Evolutionary conservation across 2,888 invertebrate genomes (phyloP).

Genomic region (Ornithoptera priamus): DNA sequence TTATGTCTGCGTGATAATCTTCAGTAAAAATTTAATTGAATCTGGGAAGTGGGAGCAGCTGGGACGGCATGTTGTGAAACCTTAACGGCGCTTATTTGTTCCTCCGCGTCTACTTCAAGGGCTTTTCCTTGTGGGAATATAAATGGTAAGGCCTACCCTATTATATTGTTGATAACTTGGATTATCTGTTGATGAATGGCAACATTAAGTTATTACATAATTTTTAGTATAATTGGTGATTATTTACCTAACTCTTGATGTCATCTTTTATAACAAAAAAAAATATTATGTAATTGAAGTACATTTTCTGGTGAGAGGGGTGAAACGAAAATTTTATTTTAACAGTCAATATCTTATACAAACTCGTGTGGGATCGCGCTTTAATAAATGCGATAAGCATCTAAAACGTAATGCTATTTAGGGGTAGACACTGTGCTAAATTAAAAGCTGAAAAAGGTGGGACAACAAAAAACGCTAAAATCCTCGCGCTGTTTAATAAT

Average conservation of each 20-base stretch:
- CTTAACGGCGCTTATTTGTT: slow-evolving; percentile 43
- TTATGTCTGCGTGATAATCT: slow-evolving; percentile 77
- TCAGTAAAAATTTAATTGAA: slow-evolving; percentile 80
- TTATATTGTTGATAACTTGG: slow-evolving; percentile 11
- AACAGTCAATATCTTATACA: slow-evolving; percentile 14
- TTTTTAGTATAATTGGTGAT: background rate
- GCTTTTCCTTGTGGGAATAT: slow-evolving; percentile 35
- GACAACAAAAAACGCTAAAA: slow-evolving; percentile 62
- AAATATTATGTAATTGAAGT: background rate
- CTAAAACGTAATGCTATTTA: slow-evolving; percentile 51
- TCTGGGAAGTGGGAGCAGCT: slow-evolving; percentile 68
- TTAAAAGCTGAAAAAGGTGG: slow-evolving; percentile 53
- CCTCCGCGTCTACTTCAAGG: slow-evolving; percentile 33
- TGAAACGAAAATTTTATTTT: slow-evolving; percentile 2
- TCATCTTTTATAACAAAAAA: background rate
- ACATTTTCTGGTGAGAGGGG: background rate
- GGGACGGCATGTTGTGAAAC: slow-evolving; percentile 59
- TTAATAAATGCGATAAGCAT: slow-evolving; percentile 64
- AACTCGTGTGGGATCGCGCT: slow-evolving; percentile 31
- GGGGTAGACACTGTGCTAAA: slow-evolving; percentile 46
- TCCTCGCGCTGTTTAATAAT: slow-evolving; percentile 74
- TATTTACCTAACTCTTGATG: background rate
- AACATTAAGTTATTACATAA: background rate
- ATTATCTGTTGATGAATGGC: slow-evolving; percentile 12
- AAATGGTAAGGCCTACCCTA: slow-evolving; percentile 15